phyloP scores from a whole-genome alignment of 2,888 invertebrate genomes.

The Nomada fabriciana region DNA sequence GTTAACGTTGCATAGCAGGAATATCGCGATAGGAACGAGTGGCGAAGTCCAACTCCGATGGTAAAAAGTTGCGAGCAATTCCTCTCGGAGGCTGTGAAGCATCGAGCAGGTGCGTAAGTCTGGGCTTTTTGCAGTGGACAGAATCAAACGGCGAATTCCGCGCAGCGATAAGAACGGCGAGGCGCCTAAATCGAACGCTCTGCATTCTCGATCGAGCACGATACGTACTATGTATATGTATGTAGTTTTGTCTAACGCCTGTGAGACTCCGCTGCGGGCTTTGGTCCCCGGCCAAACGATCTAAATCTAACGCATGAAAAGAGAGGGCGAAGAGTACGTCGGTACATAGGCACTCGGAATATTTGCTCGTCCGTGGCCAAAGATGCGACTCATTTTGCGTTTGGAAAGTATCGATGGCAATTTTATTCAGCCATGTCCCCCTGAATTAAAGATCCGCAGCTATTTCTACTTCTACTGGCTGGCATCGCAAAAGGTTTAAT shows the following conservation, averaged over 20 bases:
- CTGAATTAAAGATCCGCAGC: constrained; percentile 2
- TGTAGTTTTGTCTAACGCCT: background rate
- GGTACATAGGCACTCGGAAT: background rate
- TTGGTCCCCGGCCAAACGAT: constrained; percentile 53
- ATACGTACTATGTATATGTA: no score
- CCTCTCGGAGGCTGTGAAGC: constrained; percentile 38
- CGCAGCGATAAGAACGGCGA: background rate
- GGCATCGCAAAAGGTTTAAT: constrained; percentile 23
- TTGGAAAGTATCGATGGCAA: no score
- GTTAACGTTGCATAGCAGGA: no score
- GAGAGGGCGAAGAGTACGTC: background rate
- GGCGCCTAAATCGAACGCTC: background rate
- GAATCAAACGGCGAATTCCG: constrained; percentile 13
- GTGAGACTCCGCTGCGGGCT: background rate
- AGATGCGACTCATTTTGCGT: no score
- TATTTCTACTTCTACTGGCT: no score
- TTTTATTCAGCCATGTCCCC: no score
- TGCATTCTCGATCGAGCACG: constrained; percentile 10
- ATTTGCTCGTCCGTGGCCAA: background rate
- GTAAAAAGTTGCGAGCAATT: constrained; percentile 25
- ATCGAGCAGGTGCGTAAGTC: constrained; percentile 35
- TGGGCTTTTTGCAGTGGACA: constrained; percentile 20
- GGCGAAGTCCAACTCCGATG: background rate
- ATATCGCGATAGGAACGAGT: no score
- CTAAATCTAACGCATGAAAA: constrained; percentile 51